Evolutionary conservation across 2,797 vertebrate species (phyloP), one percentile per base, ranked within the genome.

Genomic region (Psittacula derbiana): DNA sequence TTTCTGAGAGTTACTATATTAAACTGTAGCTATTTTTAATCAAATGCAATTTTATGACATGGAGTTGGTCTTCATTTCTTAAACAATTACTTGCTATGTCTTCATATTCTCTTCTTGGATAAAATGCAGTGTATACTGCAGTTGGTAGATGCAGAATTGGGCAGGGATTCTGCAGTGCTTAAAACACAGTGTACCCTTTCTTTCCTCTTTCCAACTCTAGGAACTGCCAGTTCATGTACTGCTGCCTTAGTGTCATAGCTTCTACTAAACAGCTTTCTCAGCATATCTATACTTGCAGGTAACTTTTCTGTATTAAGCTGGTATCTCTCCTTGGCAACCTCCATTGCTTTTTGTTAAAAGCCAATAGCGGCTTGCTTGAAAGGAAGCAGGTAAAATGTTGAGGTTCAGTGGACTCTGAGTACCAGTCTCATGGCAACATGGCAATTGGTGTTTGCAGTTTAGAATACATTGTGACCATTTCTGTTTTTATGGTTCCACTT

Each of bases 1-100:
- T 96, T 91, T 95, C 60, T 89, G 71, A 76, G 64, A 73, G 67
- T 66, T 79, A 25, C 80, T 96, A 66, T 96, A 92, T 95, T 93
- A 81, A 93, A 79, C 64, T 44, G 30, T 18, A 75, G 49, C 55
- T 93, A 61, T 89, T 86, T 95, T 94, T 92, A 96, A 95, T 36
- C 38, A 40, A 88, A 64, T n/a, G 17, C 85, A 70, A 30, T 89
- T 97, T 74, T 66, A 64, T 93, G 75, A 72, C 66, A 28, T 86
- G 61, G 38, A 57, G 70, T 86, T 75, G 24, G 47, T 82, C 90
- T 88, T 76, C 67, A 76, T 87, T 95, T 70, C 60, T 69, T 70
- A 46, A 76, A 90, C 86, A 89, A 30, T 23, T 24, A 16, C 81
- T 89, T 84, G 24, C 46, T 52, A 4, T 17, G 4, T 87, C 31